Evolutionary conservation across 2,797 vertebrate genomes (phyloP), one percentile per base, ranked within the genome.

Genomic region (Fratercula arctica): DNA sequence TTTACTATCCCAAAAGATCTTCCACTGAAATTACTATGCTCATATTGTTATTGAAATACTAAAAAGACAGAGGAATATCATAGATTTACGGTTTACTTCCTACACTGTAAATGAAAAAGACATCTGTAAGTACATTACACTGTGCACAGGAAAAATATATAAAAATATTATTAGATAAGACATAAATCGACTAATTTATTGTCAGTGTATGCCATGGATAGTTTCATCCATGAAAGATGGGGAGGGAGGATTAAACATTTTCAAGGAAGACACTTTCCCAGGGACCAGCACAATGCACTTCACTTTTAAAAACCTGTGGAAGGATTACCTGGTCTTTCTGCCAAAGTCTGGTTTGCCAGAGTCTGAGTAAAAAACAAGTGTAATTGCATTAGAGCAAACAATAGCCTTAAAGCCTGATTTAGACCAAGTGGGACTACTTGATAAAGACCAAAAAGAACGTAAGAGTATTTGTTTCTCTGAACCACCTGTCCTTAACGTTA

Each of bases 341-440:
- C 96, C 97, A 96, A 94, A 97, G 84, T 96, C 95, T 97, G 97
- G 67, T 94, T 98, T 73, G 74, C 78, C 95, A 94, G 92, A 89
- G 80, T 96, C 94, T 83, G 75, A 96, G 95, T 96, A 78, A 97
- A 96, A 97, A 97, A 89, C 82, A 85, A 89, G 95, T 92, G 96
- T 96, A 98, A 98, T 98, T 97, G 95, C 94, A 97, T 98, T 98
- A 97, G n/a, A 77, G 87, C 92, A 94, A 93, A 98, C 96, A 98
- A 98, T 97, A 97, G 97, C 95, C 92, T 97, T 96, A 96, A 98
- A 98, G 91, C 97, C 98, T 89, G 98, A 98, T 98, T 98, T 98
- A 98, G 63, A 87, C 90, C 73, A 86, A 97, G 93, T 25, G 45
- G 90, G 89, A 82, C 95, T 92, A 88, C 89, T 94, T 68, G 81